Conservation (phyloP, 2,113 vertebrate species). For the Coptodon bakossiorum region DNA sequence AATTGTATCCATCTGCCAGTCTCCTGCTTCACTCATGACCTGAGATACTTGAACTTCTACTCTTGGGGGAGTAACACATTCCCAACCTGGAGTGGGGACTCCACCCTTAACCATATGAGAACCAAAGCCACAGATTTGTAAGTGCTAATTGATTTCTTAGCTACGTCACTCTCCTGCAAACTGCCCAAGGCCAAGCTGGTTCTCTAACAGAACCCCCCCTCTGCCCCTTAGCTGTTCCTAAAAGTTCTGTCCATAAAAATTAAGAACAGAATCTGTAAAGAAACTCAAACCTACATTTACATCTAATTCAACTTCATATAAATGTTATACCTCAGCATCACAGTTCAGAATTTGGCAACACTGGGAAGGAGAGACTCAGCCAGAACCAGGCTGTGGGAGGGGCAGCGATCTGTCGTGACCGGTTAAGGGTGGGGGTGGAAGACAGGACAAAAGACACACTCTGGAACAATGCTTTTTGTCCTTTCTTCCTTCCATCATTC, state of each 20-base stretch:
- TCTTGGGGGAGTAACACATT: background rate
- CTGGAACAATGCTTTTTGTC: background rate
- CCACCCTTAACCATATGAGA: background rate
- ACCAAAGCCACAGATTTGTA: background rate
- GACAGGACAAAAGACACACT: background rate
- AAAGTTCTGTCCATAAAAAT: background rate
- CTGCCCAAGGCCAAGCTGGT: background rate
- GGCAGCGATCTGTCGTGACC: background rate
- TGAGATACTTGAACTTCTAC: background rate
- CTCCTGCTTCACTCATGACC: background rate
- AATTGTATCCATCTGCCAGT: background rate
- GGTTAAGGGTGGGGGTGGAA: background rate
- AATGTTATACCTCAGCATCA: background rate
- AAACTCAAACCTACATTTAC: background rate
- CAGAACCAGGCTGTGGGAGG: background rate
- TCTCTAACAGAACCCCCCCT: too few species aligned
- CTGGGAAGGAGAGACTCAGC: background rate
- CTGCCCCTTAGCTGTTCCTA: background rate
- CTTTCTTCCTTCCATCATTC: background rate
- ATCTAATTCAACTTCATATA: background rate
- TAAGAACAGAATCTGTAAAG: background rate
- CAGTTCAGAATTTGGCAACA: background rate
- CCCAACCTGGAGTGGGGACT: background rate
- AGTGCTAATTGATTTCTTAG: background rate
- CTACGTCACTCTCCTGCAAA: background rate